Base-by-base conservation (phyloP, 2,113 vertebrate species). In the Laticauda laticaudata region DNA sequence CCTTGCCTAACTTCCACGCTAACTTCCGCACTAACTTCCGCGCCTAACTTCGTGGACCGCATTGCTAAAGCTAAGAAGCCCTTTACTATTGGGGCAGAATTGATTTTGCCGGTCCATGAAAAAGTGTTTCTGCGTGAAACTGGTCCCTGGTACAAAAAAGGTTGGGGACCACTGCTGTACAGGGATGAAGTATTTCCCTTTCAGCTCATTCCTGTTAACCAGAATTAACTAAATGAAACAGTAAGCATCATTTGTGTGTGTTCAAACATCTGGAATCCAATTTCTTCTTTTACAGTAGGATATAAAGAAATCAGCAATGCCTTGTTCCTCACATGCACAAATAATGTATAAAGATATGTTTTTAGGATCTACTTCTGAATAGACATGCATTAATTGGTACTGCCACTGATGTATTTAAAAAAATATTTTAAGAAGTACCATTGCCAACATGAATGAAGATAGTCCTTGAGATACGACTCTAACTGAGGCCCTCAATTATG, bases 151-250 rank as follows among this genome's bases (percentile, higher is more conserved):
- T 39, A 39, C 34, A 39, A 39, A 39, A 39, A 39, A 39, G 34
- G 34, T 39, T 39, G 34, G 34, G 34, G 34, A 39, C 34, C 34
- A 39, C 34, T 39, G 34, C 29, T 20, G 56, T 93, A 45, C 26
- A 88, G 90, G 12, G 10, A 92, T 24, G n/a, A 56, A 3, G 15
- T n/a, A 85, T 55, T 95, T 93, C 91, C 90, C 87, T 0, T 92
- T 95, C 56, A 61, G 64, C 15, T 15, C 91, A 92, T 69, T 93
- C 91, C 34, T 92, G 18, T 89, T 53, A 45, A 87, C 21, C 64
- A 61, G 51, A 94, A 93, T 90, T 89, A 91, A 8, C 85, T 87
- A 20, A 54, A 95, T 29, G 29, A 94, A 92, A 89, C 29, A 12
- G 26, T 69, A 93, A 94, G 88, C 0, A 8, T 0, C 2, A 29